These are phyloP conservation scores for Drosophila navojoa DNA, from an alignment of 1,140 invertebrate genomes.

Conservation along the genomic window DNA sequence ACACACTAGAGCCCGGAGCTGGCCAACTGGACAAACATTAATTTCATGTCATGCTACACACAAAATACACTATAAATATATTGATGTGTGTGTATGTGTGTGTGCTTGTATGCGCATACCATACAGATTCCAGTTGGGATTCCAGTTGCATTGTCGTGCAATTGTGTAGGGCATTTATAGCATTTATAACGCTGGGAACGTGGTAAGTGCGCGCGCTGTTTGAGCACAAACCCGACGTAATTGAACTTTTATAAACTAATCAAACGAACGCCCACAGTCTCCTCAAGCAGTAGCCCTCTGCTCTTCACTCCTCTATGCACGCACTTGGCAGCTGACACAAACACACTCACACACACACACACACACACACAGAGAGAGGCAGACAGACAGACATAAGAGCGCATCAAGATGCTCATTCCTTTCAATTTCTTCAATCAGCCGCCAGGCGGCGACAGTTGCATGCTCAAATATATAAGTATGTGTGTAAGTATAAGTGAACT, in stretches of 20 bases:
- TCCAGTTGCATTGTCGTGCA: constrained; percentile 66
- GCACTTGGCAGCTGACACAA: constrained; percentile 42
- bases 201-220: constrained; percentile 61
- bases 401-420: constrained; percentile 36
- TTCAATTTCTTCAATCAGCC: constrained; percentile 69
- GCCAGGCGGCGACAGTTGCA: constrained; percentile 36
- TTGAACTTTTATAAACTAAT: constrained; percentile 82
- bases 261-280: constrained; percentile 57
- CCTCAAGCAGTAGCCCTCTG: neutral
- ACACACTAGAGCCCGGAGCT: constrained; percentile 51
- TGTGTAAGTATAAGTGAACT: constrained; percentile 21
- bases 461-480: constrained; percentile 44
- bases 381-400: constrained; percentile 7
- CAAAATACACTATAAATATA: constrained; percentile 2
- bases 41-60: constrained; percentile 56
- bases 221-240: constrained; percentile 45
- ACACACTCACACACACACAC: constrained; percentile 17
- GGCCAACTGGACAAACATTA: constrained; percentile 74
- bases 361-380: constrained; percentile 23
- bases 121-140: constrained; percentile 35
- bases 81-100: neutral
- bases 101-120: neutral
- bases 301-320: constrained; percentile 14
- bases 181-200: constrained; percentile 53
- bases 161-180: constrained; percentile 67